Conservation (phyloP, 1,140 invertebrate genomes). For the Metopolophium dirhodum region DNA sequence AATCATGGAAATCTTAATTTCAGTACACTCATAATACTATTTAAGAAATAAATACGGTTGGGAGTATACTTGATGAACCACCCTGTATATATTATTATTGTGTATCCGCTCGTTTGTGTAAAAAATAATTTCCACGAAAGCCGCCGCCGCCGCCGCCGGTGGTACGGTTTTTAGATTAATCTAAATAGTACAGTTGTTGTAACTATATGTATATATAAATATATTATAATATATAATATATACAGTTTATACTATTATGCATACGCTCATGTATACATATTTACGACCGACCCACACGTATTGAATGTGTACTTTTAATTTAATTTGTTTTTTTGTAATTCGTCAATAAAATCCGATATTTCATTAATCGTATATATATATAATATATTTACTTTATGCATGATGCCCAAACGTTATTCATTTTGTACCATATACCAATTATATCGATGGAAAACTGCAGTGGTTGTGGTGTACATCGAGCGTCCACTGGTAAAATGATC, state of each 20-base stretch:
- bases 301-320: background rate
- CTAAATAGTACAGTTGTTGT: background rate
- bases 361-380: background rate
- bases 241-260: no score
- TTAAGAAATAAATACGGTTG: background rate
- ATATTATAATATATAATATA: no score
- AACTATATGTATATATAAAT: no score
- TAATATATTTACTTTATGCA: background rate
- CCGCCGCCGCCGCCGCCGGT: no score
- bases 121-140: background rate
- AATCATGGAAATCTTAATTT: background rate
- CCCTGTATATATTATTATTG: background rate
- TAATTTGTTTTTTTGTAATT: background rate
- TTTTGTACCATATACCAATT: background rate
- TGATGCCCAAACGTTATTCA: background rate
- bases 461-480: background rate
- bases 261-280: no score
- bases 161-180: background rate
- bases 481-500: background rate
- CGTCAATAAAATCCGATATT: background rate
- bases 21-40: background rate
- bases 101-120: background rate
- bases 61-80: background rate
- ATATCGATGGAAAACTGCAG: background rate
- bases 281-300: background rate